A percentile compares a stretch with the other conserved stretches of the same genome.
phyloP scores from a whole-genome alignment of 2,113 vertebrate genomes.

The Crotophaga sulcirostris region DNA sequence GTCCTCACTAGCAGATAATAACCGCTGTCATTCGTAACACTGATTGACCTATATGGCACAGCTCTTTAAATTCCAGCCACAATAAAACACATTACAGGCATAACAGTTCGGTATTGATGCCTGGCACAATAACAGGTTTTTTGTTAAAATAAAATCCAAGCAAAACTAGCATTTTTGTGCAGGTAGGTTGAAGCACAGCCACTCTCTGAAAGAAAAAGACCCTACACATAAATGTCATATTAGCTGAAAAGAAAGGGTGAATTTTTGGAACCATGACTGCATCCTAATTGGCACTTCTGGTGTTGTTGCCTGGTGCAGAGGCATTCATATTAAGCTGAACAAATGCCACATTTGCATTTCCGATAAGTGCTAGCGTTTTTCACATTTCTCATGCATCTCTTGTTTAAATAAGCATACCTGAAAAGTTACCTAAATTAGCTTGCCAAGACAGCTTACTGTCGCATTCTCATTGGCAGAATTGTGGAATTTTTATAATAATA shows the following conservation, averaged over 20 bases:
- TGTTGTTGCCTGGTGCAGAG: conserved; percentile 69
- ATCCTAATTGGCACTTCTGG: conserved; percentile 76
- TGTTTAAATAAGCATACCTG: conserved; percentile 58
- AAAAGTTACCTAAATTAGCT: conserved; percentile 66
- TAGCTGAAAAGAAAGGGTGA: conserved; percentile 72
- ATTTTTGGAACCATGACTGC: conserved; percentile 66
- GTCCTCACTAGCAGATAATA: conserved; percentile 64
- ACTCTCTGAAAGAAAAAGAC: background rate
- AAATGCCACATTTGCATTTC: conserved; percentile 86
- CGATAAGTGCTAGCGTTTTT: conserved; percentile 73
- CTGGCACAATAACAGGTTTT: conserved; percentile 64
- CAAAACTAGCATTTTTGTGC: conserved; percentile 52
- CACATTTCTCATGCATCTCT: conserved; percentile 52
- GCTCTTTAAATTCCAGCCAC: conserved; percentile 63
- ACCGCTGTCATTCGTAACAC: conserved; percentile 57
- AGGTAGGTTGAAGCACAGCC: conserved; percentile 58
- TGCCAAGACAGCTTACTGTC: conserved; percentile 13
- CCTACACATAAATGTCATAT: conserved; percentile 61
- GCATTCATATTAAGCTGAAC: conserved; percentile 76
- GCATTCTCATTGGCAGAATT: conserved; percentile 10
- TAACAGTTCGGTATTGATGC: conserved; percentile 63
- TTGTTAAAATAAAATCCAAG: conserved; percentile 67
- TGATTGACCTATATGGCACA: conserved; percentile 64
- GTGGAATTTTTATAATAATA: conserved; percentile 20
- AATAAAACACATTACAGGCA: conserved; percentile 49